phyloP scores from a whole-genome alignment of 2,113 vertebrate species.

The Nothobranchius furzeri region DNA sequence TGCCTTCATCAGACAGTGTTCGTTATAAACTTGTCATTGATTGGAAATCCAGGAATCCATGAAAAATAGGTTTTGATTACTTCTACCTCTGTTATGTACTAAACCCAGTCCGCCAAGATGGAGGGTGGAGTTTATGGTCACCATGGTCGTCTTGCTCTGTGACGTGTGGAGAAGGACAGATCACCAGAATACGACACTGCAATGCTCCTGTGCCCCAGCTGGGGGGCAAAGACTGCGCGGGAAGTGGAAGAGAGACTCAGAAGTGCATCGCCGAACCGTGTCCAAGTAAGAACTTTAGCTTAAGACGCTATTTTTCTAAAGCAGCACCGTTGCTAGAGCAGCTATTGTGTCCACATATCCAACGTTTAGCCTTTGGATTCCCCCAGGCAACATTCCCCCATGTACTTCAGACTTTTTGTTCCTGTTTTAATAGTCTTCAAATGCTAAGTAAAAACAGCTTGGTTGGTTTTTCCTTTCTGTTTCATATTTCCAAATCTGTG shows the following conservation, averaged over 20 bases:
- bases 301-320: slow-evolving; percentile 4
- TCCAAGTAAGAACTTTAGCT: slow-evolving; percentile 80
- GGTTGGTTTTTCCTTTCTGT: background rate
- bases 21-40: slow-evolving; percentile 33
- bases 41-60: slow-evolving; percentile 16
- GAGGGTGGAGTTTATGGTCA: slow-evolving; percentile 97
- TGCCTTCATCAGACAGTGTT: slow-evolving; percentile 41
- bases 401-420: slow-evolving; percentile 54
- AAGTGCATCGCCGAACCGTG: slow-evolving; percentile 87
- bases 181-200: slow-evolving; percentile 95
- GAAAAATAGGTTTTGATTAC: slow-evolving; percentile 26
- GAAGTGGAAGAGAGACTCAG: slow-evolving; percentile 91
- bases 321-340: slow-evolving; percentile 27
- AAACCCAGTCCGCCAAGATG: slow-evolving; percentile 90
- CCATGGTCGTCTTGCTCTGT: slow-evolving; percentile 97
- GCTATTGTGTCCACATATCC: background rate
- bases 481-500: slow-evolving; percentile 34
- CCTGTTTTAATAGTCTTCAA: slow-evolving; percentile 41
- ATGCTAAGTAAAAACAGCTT: slow-evolving; percentile 47
- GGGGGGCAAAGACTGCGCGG: slow-evolving; percentile 89
- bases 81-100: slow-evolving; percentile 24
- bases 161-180: slow-evolving; percentile 90
- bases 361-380: slow-evolving; percentile 26
- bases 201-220: slow-evolving; percentile 94
- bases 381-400: slow-evolving; percentile 48